Evolutionary conservation across 2,888 invertebrate genomes (phyloP).

Genomic region (Brachypalpus laphriformis): DNA sequence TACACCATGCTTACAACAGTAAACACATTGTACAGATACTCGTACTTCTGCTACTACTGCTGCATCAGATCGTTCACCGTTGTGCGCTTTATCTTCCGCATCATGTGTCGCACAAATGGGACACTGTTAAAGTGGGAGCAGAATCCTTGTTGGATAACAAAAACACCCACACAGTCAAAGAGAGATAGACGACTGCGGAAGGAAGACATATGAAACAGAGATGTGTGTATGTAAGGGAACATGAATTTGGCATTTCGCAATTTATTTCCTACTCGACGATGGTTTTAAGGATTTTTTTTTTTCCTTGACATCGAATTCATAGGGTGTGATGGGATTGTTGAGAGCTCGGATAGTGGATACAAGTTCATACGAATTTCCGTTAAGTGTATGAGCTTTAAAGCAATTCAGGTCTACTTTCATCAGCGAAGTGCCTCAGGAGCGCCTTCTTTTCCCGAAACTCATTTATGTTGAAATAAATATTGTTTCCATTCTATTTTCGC

Average conservation of each 20-base stretch:
- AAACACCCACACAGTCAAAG: slow-evolving; percentile 3
- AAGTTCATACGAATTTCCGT: too few species aligned
- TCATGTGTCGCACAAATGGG: slow-evolving; percentile 14
- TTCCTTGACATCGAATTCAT: neutral
- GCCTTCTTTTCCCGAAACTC: too few species aligned
- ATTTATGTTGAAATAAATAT: too few species aligned
- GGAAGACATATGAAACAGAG: slow-evolving; percentile 10
- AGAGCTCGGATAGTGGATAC: too few species aligned
- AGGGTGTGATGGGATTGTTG: neutral
- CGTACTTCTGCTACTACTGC: neutral
- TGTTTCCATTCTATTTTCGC: too few species aligned
- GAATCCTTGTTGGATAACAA: slow-evolving; percentile 5
- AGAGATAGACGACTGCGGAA: neutral
- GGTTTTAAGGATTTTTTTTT: neutral
- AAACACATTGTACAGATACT: neutral
- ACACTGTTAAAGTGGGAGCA: neutral
- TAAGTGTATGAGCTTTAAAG: too few species aligned
- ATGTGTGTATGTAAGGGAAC: slow-evolving; percentile 16
- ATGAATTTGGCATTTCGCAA: slow-evolving; percentile 38
- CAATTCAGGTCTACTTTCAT: too few species aligned
- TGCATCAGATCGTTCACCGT: slow-evolving; percentile 19
- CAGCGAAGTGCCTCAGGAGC: too few species aligned
- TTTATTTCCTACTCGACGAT: neutral
- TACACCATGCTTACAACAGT: neutral
- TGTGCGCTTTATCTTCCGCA: slow-evolving; percentile 6